Percentiles rank a stretch among this genome's conserved stretches.
Conservation (phyloP, 2,113 vertebrate genomes). For the Maccullochella peelii region DNA sequence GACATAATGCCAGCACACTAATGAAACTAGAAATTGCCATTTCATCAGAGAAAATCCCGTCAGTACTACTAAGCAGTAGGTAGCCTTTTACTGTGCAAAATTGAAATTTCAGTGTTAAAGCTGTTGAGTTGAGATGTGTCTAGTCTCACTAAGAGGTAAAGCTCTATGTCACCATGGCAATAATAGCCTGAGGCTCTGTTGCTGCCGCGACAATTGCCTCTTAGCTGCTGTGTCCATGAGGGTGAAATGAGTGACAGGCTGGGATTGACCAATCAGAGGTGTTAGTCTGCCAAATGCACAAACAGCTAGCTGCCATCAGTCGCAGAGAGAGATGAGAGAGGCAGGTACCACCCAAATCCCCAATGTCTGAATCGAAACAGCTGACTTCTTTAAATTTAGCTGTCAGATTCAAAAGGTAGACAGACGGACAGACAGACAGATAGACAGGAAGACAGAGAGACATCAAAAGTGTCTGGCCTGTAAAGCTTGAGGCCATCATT, state of each 20-base stretch:
- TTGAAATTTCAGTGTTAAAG: slow-evolving; percentile 59
- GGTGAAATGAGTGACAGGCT: slow-evolving; percentile 64
- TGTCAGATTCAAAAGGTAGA: slow-evolving; percentile 61
- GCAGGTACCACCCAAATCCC: slow-evolving; percentile 60
- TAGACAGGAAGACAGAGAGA: slow-evolving; percentile 17
- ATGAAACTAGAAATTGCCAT: slow-evolving; percentile 44
- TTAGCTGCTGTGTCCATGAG: slow-evolving; percentile 38
- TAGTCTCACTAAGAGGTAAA: slow-evolving; percentile 52
- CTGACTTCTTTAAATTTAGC: slow-evolving; percentile 68
- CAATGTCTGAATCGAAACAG: slow-evolving; percentile 49
- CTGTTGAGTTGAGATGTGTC: slow-evolving; percentile 47
- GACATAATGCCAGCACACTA: slow-evolving; percentile 17
- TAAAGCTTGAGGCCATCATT: slow-evolving; percentile 63
- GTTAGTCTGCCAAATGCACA: slow-evolving; percentile 62
- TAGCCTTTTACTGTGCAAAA: slow-evolving; percentile 29
- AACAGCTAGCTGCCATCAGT: slow-evolving; percentile 59
- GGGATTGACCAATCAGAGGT: slow-evolving; percentile 75
- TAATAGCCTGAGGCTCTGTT: slow-evolving; percentile 63
- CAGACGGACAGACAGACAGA: slow-evolving; percentile 33
- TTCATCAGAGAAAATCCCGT: slow-evolving; percentile 33
- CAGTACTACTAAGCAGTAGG: slow-evolving; percentile 8
- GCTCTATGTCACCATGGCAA: slow-evolving; percentile 57
- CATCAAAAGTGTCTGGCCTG: slow-evolving; percentile 46
- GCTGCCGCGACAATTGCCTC: slow-evolving; percentile 46
- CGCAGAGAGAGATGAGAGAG: slow-evolving; percentile 43